These are phyloP conservation scores for Platygyra sinensis DNA, from an alignment of 64 coral and sea anemone species.

Conservation along the genomic window DNA sequence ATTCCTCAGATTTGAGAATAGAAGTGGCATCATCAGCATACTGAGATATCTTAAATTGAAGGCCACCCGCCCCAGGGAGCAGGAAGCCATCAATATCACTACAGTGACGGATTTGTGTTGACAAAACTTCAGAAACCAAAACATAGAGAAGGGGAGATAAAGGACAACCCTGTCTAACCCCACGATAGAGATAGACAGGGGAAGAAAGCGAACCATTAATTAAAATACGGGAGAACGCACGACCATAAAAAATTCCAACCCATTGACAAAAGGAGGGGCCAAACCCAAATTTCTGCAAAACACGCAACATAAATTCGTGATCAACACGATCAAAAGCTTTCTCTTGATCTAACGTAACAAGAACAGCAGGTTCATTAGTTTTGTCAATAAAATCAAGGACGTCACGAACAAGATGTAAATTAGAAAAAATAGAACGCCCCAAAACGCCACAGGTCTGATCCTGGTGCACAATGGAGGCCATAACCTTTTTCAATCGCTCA, in stretches of 20 bases:
- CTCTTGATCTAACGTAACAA: not conserved
- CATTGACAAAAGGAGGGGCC: too few relatives aligned
- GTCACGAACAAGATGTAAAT: not conserved
- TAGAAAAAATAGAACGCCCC: not conserved
- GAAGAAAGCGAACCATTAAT: not conserved
- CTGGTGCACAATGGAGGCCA: not conserved
- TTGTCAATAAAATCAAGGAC: not conserved
- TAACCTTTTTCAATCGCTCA: not conserved
- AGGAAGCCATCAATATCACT: not conserved
- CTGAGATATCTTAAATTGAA: not conserved
- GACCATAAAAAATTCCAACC: not conserved
- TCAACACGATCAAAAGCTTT: constrained; percentile 5
- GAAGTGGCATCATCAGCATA: constrained; percentile 38
- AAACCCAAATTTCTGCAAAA: too few relatives aligned
- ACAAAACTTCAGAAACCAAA: not conserved
- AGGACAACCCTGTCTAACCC: constrained; percentile 9
- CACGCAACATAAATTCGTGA: not conserved
- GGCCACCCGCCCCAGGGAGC: not conserved
- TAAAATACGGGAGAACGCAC: not conserved
- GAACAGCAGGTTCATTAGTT: not conserved
- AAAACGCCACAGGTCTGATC: constrained; percentile 11
- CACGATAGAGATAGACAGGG: not conserved
- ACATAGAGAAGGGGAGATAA: constrained; percentile 41
- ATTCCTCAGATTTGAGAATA: not conserved
- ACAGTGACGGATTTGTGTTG: not conserved